phyloP scores from a whole-genome alignment of 2,888 invertebrate genomes.

The Epirrita christyi region DNA sequence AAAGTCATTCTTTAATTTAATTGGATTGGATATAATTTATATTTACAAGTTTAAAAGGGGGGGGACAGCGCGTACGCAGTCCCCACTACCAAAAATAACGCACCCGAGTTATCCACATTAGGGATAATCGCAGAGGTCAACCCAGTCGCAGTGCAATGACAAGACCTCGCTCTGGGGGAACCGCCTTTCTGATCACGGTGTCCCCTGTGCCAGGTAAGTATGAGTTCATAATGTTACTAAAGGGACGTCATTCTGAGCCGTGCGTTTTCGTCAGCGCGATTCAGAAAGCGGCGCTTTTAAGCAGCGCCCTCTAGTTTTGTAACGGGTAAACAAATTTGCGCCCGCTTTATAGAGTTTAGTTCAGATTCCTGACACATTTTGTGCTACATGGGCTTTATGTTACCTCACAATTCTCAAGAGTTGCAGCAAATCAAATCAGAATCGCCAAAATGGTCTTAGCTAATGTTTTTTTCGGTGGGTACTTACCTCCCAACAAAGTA shows the following conservation, averaged over 20 bases:
- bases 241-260: conserved; percentile 1
- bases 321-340: background rate
- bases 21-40: too few species aligned
- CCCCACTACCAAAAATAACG: conserved; percentile 19
- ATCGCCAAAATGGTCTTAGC: too few species aligned
- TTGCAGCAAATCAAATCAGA: too few species aligned
- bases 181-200: conserved; percentile 23
- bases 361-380: too few species aligned
- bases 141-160: conserved; percentile 18
- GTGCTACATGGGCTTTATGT: too few species aligned
- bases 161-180: conserved; percentile 21
- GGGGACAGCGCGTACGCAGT: conserved; percentile 24
- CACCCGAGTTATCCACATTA: conserved; percentile 13
- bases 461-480: too few species aligned
- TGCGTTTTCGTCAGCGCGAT: conserved; percentile 25
- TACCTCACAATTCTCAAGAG: too few species aligned
- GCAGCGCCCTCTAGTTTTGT: conserved; percentile 13
- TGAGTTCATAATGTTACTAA: background rate
- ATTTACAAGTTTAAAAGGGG: background rate
- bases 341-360: too few species aligned
- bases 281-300: conserved; percentile 10
- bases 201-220: conserved; percentile 23
- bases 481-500: conserved; percentile 95
- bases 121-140: conserved; percentile 21
- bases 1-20: too few species aligned